Percentiles rank a stretch among this genome's conserved stretches.
phyloP scores from a whole-genome alignment of 2,797 vertebrate genomes.

The Galaxias olidus region DNA sequence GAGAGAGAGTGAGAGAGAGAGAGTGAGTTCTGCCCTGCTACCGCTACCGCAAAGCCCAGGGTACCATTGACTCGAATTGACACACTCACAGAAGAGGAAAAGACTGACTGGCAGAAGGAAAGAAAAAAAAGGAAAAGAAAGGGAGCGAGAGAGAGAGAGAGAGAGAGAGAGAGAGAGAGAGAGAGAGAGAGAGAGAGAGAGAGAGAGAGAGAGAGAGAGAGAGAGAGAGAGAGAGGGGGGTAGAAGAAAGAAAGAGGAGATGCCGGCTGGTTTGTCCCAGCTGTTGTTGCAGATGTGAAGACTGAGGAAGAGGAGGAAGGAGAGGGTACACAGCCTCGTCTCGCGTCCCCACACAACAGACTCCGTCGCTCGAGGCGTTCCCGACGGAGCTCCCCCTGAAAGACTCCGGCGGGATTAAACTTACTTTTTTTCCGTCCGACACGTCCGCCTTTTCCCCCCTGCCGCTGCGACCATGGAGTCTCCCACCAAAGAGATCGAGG shows the following conservation, averaged over 20 bases:
- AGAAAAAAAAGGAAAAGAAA: neutral
- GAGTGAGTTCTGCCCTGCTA: slow-evolving; percentile 38
- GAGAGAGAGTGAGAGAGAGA: slow-evolving; percentile 30
- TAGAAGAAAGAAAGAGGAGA: slow-evolving; percentile 30
- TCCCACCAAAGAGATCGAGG: slow-evolving; percentile 97
- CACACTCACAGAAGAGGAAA: slow-evolving; percentile 31
- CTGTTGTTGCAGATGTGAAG: slow-evolving; percentile 50
- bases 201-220: slow-evolving; percentile 14
- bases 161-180: slow-evolving; percentile 17
- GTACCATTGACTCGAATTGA: slow-evolving; percentile 49
- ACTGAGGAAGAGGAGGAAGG: slow-evolving; percentile 51
- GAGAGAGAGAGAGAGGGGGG: slow-evolving; percentile 7
- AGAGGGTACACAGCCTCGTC: slow-evolving; percentile 30
- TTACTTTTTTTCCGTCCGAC: slow-evolving; percentile 44
- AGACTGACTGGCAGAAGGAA: too few species aligned
- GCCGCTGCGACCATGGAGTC: slow-evolving; percentile 86
- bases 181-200: neutral
- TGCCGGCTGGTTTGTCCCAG: slow-evolving; percentile 47
- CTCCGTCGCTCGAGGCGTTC: slow-evolving; percentile 19
- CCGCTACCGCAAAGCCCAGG: slow-evolving; percentile 44
- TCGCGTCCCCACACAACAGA: slow-evolving; percentile 19
- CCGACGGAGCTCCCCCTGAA: slow-evolving; percentile 30
- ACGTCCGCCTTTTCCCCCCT: slow-evolving; percentile 26
- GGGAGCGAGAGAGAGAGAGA: neutral
- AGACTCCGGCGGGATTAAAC: slow-evolving; percentile 62